Evolutionary conservation across 2,113 vertebrate genomes (phyloP), one percentile per base, ranked within the genome.

Genomic region (Amblyornis subalaris): DNA sequence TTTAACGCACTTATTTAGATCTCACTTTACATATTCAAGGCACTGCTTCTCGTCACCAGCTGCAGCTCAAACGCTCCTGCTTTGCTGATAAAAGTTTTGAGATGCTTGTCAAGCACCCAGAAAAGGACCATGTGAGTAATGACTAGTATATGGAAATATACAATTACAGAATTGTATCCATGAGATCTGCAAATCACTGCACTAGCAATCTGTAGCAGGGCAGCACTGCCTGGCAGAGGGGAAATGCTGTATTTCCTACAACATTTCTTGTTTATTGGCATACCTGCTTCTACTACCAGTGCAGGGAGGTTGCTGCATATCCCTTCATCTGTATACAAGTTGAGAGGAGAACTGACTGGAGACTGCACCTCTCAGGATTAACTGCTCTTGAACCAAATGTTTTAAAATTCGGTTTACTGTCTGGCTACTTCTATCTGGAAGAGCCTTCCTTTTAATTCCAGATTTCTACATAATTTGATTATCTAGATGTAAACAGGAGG

Each of bases 61-160:
- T 71, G 48, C 33, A 69, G 53, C 36, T 69, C 61, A 36, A 81
- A 31, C n/a, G 42, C 28, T 55, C 29, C 51, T 60, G 29, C 21
- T 75, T 33, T 61, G n/a, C 62, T 61, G 29, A 11, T 26, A n/a
- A 71, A 60, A 76, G n/a, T 36, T 45, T 21, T 22, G 66, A 71
- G 17, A 26, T 54, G 48, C 29, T 60, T 35, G 8, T 33, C 54
- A 64, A 57, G 26, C 28, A 42, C 6, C 8, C 16, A 45, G 31
- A 45, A 75, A 91, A 85, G 14, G 4, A n/a, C 19, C 20, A 4
- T 0, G 1, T 2, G 0, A n/a, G 12, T 20, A 47, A 65, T 1
- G 1, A 47, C 7, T 20, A 28, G 11, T 42, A 47, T 0, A 1
- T 11, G 22, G 22, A 36, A 62, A 69, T 24, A 35, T 4, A 48